Percentiles rank a stretch among this genome's conserved stretches.
phyloP scores from a whole-genome alignment of 2,888 invertebrate species.

The Agrochola lychnidis region DNA sequence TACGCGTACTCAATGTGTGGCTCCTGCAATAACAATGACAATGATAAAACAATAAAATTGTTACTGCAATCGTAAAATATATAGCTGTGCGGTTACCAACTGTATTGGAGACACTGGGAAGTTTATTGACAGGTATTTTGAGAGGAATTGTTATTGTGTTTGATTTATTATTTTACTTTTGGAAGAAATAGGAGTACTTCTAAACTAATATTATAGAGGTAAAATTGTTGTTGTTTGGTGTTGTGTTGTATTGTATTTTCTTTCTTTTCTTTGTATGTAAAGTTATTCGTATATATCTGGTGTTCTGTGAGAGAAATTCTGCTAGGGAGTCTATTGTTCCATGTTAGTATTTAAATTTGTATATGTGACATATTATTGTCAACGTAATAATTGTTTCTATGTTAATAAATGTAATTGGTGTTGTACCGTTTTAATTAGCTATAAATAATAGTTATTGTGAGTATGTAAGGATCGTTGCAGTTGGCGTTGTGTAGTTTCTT shows the following conservation, averaged over 20 bases:
- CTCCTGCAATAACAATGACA: slow-evolving; percentile 42
- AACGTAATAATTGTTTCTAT: no score
- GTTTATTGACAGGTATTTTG: slow-evolving; percentile 1
- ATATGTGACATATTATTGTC: no score
- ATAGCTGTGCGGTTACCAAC: slow-evolving; percentile 28
- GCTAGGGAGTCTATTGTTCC: no score
- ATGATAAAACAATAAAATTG: slow-evolving; percentile 60
- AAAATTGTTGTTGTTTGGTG: not conserved
- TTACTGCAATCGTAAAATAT: slow-evolving; percentile 45
- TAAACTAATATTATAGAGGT: not conserved
- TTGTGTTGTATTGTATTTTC: not conserved
- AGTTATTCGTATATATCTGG: no score
- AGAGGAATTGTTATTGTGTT: not conserved
- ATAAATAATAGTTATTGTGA: no score
- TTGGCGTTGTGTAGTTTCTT: not conserved
- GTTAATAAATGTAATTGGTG: no score
- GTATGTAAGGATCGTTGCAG: not conserved
- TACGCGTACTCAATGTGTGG: slow-evolving; percentile 28
- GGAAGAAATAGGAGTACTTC: not conserved
- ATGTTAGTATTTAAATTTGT: no score
- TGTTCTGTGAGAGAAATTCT: no score
- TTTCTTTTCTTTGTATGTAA: no score
- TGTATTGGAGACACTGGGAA: slow-evolving; percentile 11
- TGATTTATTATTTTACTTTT: not conserved
- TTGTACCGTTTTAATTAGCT: no score